Evolutionary conservation across 2,113 vertebrate species (phyloP), one percentile per base, ranked within the genome.

Genomic region (Taxidea taxus): DNA sequence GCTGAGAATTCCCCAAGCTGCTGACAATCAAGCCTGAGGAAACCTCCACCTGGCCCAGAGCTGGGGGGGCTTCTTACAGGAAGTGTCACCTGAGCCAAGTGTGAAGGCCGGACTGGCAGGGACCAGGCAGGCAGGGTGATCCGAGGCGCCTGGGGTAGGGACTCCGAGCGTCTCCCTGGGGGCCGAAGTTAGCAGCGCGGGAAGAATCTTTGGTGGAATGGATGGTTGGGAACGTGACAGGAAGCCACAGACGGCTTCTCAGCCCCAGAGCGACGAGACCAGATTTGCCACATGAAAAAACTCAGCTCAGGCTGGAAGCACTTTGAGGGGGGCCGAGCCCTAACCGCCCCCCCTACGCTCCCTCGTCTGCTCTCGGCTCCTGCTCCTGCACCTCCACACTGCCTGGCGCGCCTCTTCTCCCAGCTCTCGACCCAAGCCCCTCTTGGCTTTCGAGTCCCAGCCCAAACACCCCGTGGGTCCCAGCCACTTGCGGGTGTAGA

Each of bases 221-320:
- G 75, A 29, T 31, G 16, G 9, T 4, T 2, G 23, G 51, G 6
- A 31, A 0, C 3, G 8, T 42, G 42, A 42, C 0, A 2, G 66
- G 58, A 42, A 83, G 68, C 84, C 7, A 5, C n/a, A 64, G 16
- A 25, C 39, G 12, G 62, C 16, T 29, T 20, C 31, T 77, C 25
- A 58, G 31, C 23, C 60, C 21, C 34, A 37, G 49, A 74, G 88
- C 31, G 23, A 54, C 7, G 83, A 54, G 49, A 20, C 11, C 34
- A 49, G 44, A 42, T 31, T 10, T 51, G 60, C 60, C 42, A 0
- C 10, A 13, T 44, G 58, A 68, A 27, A 34, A 72, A 51, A 12
- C 37, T 16, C 21, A 1, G 39, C 44, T 70, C 39, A 23, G 82
- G 16, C 51, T 34, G 54, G 72, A 58, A 54, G 80, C 34, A 21